Percentiles rank a stretch among this genome's conserved stretches.
These are phyloP conservation scores for Watsonalla binaria DNA, from an alignment of 2,888 invertebrate genomes.

Conservation along the genomic window DNA sequence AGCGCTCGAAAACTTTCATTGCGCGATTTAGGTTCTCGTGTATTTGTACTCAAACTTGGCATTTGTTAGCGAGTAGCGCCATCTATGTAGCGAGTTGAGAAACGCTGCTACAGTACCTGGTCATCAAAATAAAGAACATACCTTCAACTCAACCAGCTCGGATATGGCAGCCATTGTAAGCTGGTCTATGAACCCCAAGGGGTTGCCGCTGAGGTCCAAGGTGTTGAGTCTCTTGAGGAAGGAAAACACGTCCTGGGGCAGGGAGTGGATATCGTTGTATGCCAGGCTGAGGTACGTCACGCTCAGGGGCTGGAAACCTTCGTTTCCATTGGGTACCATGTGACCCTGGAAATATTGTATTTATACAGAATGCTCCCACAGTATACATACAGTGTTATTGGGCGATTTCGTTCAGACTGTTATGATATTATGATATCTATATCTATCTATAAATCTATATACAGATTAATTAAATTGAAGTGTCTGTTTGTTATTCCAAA, in stretches of 20 bases:
- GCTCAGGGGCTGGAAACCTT: constrained; percentile 59
- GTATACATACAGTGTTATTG: no score
- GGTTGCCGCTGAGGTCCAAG: constrained; percentile 84
- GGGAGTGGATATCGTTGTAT: constrained; percentile 81
- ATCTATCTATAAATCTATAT: no score
- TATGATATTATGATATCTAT: no score
- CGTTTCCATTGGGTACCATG: constrained; percentile 37
- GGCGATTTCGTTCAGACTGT: no score
- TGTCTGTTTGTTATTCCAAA: no score
- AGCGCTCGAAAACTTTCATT: no score
- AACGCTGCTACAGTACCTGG: background rate
- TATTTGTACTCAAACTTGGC: no score
- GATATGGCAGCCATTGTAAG: constrained; percentile 80
- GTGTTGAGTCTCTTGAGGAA: constrained; percentile 80
- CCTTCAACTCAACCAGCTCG: constrained; percentile 79
- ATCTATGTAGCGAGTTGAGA: background rate
- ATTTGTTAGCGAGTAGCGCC: no score
- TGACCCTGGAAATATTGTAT: constrained; percentile 63
- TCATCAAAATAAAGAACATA: constrained; percentile 27
- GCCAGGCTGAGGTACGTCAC: constrained; percentile 80
- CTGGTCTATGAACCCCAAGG: constrained; percentile 80
- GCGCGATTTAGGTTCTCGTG: no score
- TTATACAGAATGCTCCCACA: no score
- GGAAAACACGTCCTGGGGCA: constrained; percentile 82
- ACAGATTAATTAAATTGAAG: no score